Evolutionary conservation across 2,113 vertebrate species (phyloP), one percentile per base, ranked within the genome.

Genomic region (Uropsilus gracilis): DNA sequence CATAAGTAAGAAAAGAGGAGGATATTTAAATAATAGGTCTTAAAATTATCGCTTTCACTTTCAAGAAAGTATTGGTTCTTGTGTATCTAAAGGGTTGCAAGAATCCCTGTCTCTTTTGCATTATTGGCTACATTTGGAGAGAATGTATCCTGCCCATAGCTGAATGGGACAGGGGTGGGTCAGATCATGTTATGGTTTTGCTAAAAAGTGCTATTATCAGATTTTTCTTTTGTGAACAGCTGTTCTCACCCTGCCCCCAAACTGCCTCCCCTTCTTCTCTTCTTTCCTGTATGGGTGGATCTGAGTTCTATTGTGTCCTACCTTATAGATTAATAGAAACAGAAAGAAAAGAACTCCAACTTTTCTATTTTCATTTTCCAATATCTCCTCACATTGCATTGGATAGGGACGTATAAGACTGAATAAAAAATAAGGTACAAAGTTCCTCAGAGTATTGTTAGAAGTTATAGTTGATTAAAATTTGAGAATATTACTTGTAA

Each of bases 381-480:
- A 34, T 42, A 61, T 59, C 42, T 53, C 34, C 17, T 20, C 32
- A 55, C 72, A 18, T 84, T 92, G 39, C 46, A 78, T 0, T 82
- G 50, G 72, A 50, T 46, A 92, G 39, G 22, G 68, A 86, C 86
- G 34, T n/a, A 3, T 91, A 80, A 55, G 20, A 8, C 20, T 80
- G 82, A 92, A 82, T 81, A 68, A 82, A 82, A 95, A 95, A 63
- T 50, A 68, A 89, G 59, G 57, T 46, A 86, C 39, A n/a, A 44
- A 75, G 28, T 86, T 92, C 82, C 85, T 89, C 24, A 39, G 86
- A 94, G 82, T 44, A 75, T 80, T 95, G 81, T 88, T 76, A 71
- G 81, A 95, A 94, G 95, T 81, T 95, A 94, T 57, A 92, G 87
- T 91, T 92, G 82, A 95, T 95, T 92, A 92, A 94, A 95, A 92